Base-by-base conservation (phyloP, 2,113 vertebrate genomes). In the Saimiri boliviensis region DNA sequence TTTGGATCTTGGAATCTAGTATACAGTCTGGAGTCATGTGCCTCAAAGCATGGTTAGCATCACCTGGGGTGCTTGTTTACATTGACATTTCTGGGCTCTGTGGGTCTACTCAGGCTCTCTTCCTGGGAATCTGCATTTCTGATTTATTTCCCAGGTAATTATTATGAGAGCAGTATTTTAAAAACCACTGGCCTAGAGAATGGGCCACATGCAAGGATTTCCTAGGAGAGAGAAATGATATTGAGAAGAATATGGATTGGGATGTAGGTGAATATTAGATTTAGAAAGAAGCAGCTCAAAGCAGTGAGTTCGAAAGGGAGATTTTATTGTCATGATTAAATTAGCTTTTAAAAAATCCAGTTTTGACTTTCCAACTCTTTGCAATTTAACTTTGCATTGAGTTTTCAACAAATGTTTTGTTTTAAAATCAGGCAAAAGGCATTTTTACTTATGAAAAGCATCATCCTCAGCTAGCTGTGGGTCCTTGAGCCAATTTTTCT, bases 361-460 rank as follows among this genome's bases (percentile, higher is more conserved):
- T 81, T 73, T 96, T 87, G 63, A 71, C 86, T 97, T 96, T 27
- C 12, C 17, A 8, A 73, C 54, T 84, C 49, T 60, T 95, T 92
- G 56, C 70, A 92, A 0, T 92, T 85, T 8, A 12, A 42, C 27
- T 76, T 90, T 90, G 25, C 27, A 71, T 60, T 76, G 45, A 90
- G 35, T 68, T 80, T 89, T 95, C 47, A 60, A 40, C 80, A 89
- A 71, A 88, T 68, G 30, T 49, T 58, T 87, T 89, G 19, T 80
- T 93, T 76, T 85, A 88, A 94, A 95, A 47, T 92, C 71, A 37
- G 9, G 2, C 76, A 73, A 66, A 94, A 91, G 40, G 27, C 49
- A 68, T 90, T 94, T 95, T 94, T 84, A 90, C 58, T 86, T 89
- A 73, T 96, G 81, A 92, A 92, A 63, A 82, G 66, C 94, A 93